Evolutionary conservation across 2,888 invertebrate species (phyloP), one percentile per base, ranked within the genome.

Genomic region (Aphodius sticticus): DNA sequence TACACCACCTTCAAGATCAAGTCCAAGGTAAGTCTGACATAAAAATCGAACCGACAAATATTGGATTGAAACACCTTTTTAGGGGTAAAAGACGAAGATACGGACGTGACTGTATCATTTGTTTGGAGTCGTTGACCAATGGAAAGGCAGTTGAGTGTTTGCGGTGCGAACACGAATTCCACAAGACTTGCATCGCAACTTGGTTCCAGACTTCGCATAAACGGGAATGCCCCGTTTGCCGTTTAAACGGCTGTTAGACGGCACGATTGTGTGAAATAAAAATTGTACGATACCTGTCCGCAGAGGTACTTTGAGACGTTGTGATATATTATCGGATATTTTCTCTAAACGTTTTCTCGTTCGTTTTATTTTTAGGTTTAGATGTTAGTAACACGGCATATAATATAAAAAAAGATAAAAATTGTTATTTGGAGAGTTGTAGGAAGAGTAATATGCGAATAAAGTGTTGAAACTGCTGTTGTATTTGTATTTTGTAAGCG

Each of bases 81-180:
- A 76, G 38, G 16, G 15, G 35, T 77, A 36, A 35, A 26, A 35
- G 69, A 70, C 37, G 69, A 75, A 53, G 75, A 16, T 26, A 75
- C 15, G 38, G 69, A 12, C 6, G 70, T n/a, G 76, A 82, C 16
- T 83, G 83, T 80, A 76, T 80, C 15, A 83, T 83, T 70, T 83
- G 83, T 74, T 79, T 82, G 12, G 82, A 81, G 0, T 76, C 76
- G 26, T 77, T 83, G 36, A 82, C 77, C 0, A 80, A 76, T 35
- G 81, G 77, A 6, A 81, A 79, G 69, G 80, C 70, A 4, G 76
- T 82, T 16, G 38, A 76, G 69, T 83, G 83, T 70, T 16, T 72
- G 14, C 16, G 14, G 14, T 72, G 72, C 36, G 15, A 4, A 6
- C 72, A 72, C 9, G 16, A 16, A 16, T 72, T 72, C 36, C 72